phyloP scores from a whole-genome alignment of 53 echinoderm and acorn worm species.

The Astropecten irregularis region DNA sequence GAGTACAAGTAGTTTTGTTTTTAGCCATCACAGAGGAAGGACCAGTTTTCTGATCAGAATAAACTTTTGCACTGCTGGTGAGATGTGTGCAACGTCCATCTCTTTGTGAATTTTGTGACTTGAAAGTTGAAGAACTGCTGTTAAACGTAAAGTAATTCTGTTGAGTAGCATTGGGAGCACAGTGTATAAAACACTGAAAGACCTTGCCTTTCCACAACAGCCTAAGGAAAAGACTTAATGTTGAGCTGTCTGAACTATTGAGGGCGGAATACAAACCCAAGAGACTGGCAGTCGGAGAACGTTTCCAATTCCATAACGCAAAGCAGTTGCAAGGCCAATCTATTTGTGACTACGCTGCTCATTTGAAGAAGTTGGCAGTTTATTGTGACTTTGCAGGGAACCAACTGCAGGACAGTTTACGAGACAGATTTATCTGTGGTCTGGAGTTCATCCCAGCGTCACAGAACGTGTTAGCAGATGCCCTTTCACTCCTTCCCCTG shows the following conservation, averaged over 20 bases:
- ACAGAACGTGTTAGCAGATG: slow-evolving; percentile 47
- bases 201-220: neutral
- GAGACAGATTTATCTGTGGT: slow-evolving; percentile 30
- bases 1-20: too few species aligned
- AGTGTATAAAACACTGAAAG: neutral
- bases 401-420: slow-evolving; percentile 33
- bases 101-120: too few species aligned
- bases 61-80: too few species aligned
- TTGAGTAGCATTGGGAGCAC: slow-evolving; percentile 6
- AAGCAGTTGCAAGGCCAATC: too few species aligned
- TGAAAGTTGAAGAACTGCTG: too few species aligned
- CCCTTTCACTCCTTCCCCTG: slow-evolving; percentile 43
- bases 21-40: too few species aligned
- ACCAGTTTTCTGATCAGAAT: too few species aligned
- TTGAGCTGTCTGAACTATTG: too few species aligned
- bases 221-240: too few species aligned
- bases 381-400: slow-evolving; percentile 16
- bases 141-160: neutral
- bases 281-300: slow-evolving; percentile 12
- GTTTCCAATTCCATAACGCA: too few species aligned
- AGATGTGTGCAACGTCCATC: too few species aligned
- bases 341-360: slow-evolving; percentile 8
- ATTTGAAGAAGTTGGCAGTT: too few species aligned
- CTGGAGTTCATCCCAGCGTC: slow-evolving; percentile 5
- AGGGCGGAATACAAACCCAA: slow-evolving; percentile 1